These are phyloP conservation scores for Rhamnusium bicolor DNA, from an alignment of 2,888 invertebrate genomes.

Conservation along the genomic window DNA sequence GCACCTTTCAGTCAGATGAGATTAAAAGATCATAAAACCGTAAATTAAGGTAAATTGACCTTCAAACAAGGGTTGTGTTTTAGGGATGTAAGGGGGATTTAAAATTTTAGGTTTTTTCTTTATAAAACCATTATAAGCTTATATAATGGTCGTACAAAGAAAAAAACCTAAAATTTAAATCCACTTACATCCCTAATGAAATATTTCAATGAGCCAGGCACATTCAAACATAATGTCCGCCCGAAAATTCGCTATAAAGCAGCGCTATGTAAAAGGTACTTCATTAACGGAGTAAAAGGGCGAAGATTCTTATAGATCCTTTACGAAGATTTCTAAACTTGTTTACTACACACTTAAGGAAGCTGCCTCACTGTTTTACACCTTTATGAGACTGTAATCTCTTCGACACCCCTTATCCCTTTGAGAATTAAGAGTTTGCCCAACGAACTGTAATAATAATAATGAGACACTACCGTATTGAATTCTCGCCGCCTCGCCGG, in stretches of 20 bases:
- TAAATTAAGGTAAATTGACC: no score
- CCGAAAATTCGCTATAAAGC: background rate
- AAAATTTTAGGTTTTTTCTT: no score
- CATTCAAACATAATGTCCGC: background rate
- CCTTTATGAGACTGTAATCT: constrained; percentile 47
- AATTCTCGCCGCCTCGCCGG: background rate
- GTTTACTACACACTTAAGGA: constrained; percentile 39
- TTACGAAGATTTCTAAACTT: constrained; percentile 31
- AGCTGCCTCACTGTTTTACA: constrained; percentile 26
- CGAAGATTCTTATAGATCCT: constrained; percentile 14
- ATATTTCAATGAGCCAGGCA: background rate
- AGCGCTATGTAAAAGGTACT: background rate
- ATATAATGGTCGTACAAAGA: background rate
- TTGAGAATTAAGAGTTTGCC: constrained; percentile 40
- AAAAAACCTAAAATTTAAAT: constrained; percentile 15
- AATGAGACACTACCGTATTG: constrained; percentile 28
- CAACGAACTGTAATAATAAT: constrained; percentile 45
- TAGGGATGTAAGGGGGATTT: no score
- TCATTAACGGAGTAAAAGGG: constrained; percentile 12
- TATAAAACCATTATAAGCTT: no score
- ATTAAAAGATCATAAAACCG: no score
- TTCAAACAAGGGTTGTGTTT: no score
- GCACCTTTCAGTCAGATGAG: no score
- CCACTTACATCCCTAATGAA: constrained; percentile 9
- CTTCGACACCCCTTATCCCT: constrained; percentile 45